Evolutionary conservation across 2,888 invertebrate species (phyloP).

Genomic region (Gerris lacustris): DNA sequence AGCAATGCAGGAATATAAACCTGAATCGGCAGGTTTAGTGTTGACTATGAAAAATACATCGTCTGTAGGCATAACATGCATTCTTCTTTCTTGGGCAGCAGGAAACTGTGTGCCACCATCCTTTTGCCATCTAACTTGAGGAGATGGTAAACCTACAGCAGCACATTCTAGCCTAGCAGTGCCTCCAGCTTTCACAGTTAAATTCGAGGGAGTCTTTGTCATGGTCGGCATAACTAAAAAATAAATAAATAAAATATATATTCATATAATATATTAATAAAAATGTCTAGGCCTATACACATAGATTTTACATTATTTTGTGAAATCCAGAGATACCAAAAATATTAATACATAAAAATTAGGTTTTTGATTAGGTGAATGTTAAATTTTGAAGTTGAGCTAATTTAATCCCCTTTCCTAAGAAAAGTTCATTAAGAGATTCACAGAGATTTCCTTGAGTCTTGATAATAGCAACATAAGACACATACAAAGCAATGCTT

Average conservation of each 20-base stretch:
- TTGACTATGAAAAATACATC: constrained; percentile 87
- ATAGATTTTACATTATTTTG: too few species aligned
- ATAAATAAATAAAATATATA: constrained; percentile 25
- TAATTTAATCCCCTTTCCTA: too few species aligned
- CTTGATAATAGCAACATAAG: too few species aligned
- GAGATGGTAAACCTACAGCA: constrained; percentile 75
- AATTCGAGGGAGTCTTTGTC: constrained; percentile 67
- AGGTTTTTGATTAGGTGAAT: too few species aligned
- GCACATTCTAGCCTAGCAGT: constrained; percentile 83
- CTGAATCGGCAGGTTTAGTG: constrained; percentile 77
- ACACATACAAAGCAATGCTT: too few species aligned
- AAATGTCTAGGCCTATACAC: too few species aligned
- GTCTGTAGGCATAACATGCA: constrained; percentile 85
- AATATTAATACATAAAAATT: too few species aligned
- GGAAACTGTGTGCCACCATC: constrained; percentile 90
- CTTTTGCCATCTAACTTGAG: constrained; percentile 82
- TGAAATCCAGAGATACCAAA: too few species aligned
- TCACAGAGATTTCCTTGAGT: too few species aligned
- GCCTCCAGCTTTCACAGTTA: constrained; percentile 71
- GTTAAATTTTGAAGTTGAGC: too few species aligned
- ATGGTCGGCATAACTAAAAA: constrained; percentile 67
- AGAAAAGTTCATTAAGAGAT: too few species aligned
- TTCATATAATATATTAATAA: too few species aligned
- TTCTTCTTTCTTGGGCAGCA: constrained; percentile 80
- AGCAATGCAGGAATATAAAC: constrained; percentile 86